Evolutionary conservation across 2,113 vertebrate genomes (phyloP).

Genomic region (Macroglossus sobrinus): DNA sequence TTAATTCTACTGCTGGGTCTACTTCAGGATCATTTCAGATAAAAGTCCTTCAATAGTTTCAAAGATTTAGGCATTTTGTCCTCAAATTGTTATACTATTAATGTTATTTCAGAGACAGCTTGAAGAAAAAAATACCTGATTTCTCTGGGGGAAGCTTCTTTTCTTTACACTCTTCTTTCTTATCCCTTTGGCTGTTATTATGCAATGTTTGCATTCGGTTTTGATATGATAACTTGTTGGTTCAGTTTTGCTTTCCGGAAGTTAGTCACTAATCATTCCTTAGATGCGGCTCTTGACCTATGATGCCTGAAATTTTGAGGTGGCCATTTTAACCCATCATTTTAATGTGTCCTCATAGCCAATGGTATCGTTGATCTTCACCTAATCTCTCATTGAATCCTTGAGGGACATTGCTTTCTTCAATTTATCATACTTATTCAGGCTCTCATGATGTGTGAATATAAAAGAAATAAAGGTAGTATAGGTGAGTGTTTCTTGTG

Average conservation of each 20-base stretch:
- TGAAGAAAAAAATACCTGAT: background rate
- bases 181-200: background rate
- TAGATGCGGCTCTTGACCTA: background rate
- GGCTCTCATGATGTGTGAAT: background rate
- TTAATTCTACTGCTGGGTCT: background rate
- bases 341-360: background rate
- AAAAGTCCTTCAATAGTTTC: background rate
- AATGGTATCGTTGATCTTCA: background rate
- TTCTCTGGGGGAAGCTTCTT: background rate
- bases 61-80: background rate
- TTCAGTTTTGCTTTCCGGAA: background rate
- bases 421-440: background rate
- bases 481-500: accelerated
- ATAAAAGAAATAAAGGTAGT: background rate
- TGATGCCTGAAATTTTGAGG: background rate
- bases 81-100: background rate
- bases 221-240: background rate
- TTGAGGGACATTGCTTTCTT: background rate
- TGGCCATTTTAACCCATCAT: background rate
- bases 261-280: background rate
- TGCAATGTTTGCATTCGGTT: background rate
- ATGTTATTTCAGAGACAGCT: background rate
- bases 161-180: background rate
- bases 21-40: background rate
- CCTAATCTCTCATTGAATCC: background rate